These are phyloP conservation scores for Mohoua ochrocephala DNA, from an alignment of 2,113 vertebrate genomes.

Conservation along the genomic window DNA sequence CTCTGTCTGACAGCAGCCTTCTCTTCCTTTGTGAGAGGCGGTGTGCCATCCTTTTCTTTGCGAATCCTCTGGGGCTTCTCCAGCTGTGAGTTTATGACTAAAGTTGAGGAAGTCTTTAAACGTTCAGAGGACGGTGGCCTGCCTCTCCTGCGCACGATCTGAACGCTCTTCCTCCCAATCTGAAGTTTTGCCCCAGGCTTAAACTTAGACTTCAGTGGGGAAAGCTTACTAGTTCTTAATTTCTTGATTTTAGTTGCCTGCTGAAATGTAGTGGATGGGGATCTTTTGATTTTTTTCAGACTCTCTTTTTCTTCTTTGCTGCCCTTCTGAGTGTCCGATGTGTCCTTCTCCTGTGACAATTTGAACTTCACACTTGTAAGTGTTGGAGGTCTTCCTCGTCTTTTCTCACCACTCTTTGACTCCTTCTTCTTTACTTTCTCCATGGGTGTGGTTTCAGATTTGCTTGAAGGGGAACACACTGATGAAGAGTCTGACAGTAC, in stretches of 20 bases:
- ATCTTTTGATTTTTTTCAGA: slow-evolving; percentile 85
- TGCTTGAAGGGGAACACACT: slow-evolving; percentile 72
- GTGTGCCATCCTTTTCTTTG: slow-evolving; percentile 78
- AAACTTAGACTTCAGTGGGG: slow-evolving; percentile 90
- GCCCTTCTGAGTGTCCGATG: slow-evolving; percentile 68
- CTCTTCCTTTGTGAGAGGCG: slow-evolving; percentile 72
- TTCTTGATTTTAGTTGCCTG: slow-evolving; percentile 90
- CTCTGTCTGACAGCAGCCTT: slow-evolving; percentile 85
- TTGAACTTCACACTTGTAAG: slow-evolving; percentile 82
- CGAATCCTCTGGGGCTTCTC: slow-evolving; percentile 82
- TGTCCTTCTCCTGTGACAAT: slow-evolving; percentile 72
- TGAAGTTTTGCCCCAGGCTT: slow-evolving; percentile 81
- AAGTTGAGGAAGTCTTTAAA: slow-evolving; percentile 77
- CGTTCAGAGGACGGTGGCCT: slow-evolving; percentile 90
- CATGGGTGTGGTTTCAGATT: slow-evolving; percentile 78
- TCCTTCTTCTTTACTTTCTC: slow-evolving; percentile 87
- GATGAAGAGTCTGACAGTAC: slow-evolving; percentile 70
- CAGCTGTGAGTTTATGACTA: slow-evolving; percentile 75
- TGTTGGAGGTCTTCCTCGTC: slow-evolving; percentile 90
- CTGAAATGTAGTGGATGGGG: slow-evolving; percentile 76
- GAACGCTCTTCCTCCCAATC: slow-evolving; percentile 80
- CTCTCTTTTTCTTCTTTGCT: slow-evolving; percentile 80
- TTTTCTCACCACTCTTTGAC: slow-evolving; percentile 82
- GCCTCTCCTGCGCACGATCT: slow-evolving; percentile 86
- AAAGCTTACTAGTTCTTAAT: slow-evolving; percentile 86